phyloP scores from a whole-genome alignment of 2,888 invertebrate genomes.

The Phorcus lineatus region DNA sequence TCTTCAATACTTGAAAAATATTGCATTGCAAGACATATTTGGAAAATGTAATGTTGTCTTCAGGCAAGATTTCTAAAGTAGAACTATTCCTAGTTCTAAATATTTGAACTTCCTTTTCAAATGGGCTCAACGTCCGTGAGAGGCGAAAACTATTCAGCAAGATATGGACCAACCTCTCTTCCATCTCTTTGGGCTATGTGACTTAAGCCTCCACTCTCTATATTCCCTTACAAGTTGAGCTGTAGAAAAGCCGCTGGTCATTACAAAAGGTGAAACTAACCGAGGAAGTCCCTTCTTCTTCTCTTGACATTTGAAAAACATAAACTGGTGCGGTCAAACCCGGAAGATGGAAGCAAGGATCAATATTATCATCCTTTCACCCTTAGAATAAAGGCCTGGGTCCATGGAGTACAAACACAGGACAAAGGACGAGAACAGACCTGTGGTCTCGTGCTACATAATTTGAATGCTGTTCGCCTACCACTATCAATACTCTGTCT shows the following conservation, averaged over 20 bases:
- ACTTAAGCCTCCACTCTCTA: too few relatives aligned
- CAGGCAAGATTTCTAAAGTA: too few relatives aligned
- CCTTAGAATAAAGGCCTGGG: neutral
- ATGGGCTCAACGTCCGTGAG: too few relatives aligned
- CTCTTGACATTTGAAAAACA: conserved; percentile 10
- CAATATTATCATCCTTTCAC: neutral
- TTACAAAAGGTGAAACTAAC: neutral
- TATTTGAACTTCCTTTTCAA: too few relatives aligned
- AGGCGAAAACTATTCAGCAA: too few relatives aligned
- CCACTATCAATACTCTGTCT: neutral
- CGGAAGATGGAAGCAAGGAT: neutral
- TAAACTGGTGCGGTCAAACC: neutral
- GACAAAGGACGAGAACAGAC: neutral
- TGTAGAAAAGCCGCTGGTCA: neutral
- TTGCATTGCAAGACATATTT: too few relatives aligned
- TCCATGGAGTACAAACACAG: neutral
- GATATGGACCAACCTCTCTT: too few relatives aligned
- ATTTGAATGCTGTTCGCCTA: neutral
- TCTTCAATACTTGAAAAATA: too few relatives aligned
- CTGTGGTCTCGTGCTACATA: neutral
- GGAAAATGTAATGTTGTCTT: too few relatives aligned
- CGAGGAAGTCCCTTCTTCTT: neutral
- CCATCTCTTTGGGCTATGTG: too few relatives aligned
- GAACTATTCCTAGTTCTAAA: too few relatives aligned
- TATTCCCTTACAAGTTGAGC: neutral